These are phyloP conservation scores for Phyllotreta striolata DNA, from an alignment of 2,888 invertebrate species.

Conservation along the genomic window DNA sequence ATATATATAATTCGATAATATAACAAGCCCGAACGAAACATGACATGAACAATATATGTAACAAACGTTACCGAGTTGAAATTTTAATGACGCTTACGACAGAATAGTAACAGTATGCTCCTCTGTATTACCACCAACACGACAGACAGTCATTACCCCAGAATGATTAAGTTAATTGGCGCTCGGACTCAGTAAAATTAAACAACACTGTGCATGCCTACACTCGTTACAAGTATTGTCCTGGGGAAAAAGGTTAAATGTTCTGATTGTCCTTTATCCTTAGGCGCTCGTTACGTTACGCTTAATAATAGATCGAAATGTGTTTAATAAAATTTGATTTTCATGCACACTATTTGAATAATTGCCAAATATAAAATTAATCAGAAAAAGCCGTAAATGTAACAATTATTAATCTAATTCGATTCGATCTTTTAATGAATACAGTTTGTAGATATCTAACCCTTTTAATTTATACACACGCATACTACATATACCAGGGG, in stretches of 20 bases:
- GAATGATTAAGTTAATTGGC: conserved; percentile 52
- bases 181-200: conserved; percentile 44
- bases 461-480: conserved; percentile 47
- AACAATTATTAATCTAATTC: too few species aligned
- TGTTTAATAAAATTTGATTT: too few species aligned
- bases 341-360: too few species aligned
- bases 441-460: too few species aligned
- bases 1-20: not conserved
- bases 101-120: conserved; percentile 19
- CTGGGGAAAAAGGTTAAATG: conserved; percentile 45
- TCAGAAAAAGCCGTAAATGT: too few species aligned
- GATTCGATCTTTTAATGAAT: too few species aligned
- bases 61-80: conserved; percentile 9
- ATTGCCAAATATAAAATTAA: too few species aligned
- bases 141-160: conserved; percentile 44
- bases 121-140: conserved; percentile 20
- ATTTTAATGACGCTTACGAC: conserved; percentile 19
- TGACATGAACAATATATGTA: conserved; percentile 8
- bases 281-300: conserved; percentile 17
- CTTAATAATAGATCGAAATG: conserved; percentile 8
- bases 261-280: conserved; percentile 26
- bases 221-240: conserved; percentile 48
- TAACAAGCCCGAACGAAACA: conserved; percentile 6
- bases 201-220: conserved; percentile 47
- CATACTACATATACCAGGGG: conserved; percentile 49